Base-by-base conservation (phyloP, 2,113 vertebrate genomes). In the Pelmatolapia mariae region DNA sequence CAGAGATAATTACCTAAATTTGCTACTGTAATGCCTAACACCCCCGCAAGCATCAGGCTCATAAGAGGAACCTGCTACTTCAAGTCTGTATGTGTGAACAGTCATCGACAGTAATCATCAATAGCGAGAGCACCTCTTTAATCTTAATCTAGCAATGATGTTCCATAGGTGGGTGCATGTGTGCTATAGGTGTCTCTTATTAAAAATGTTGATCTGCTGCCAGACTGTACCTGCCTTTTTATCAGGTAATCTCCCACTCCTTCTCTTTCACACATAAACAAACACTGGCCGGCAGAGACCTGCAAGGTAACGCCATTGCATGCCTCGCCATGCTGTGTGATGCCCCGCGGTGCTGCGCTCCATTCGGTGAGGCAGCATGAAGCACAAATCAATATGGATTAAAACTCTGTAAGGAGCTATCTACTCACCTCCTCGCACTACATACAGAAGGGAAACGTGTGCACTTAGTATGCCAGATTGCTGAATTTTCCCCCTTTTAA, bases 381-480 rank as follows among this genome's bases (percentile, higher is more conserved):
- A 87, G 89, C 86, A 86, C 87, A 88, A 94, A 96, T 96, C 95
- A 86, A 96, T 95, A 94, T 87, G 92, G 95, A 95, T 95, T 95
- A 95, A 94, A 93, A 89, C 91, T 87, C 92, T 93, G 92, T 85
- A 83, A 91, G 88, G 86, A 86, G 88, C 88, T 53, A 86, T 86
- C 68, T 73, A 59, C 89, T 71, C 78, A 82, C 53, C 86, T 83
- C 90, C 76, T 71, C 33, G 52, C 71, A 80, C 57, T 88, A 61
- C 68, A 19, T 36, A 85, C 33, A 29, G 53, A 57, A 86, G 33
- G 26, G 73, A 83, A 88, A 85, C 13, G 4, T 33, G 63, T 81
- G 50, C 47, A 85, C 19, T 50, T 80, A 59, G 76, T 85, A 89
- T 83, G 45, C 79, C 54, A 43, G 80, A 85, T 84, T 82, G 71